These are phyloP conservation scores for Rhea pennata DNA, from an alignment of 2,113 vertebrate species.

Conservation along the genomic window DNA sequence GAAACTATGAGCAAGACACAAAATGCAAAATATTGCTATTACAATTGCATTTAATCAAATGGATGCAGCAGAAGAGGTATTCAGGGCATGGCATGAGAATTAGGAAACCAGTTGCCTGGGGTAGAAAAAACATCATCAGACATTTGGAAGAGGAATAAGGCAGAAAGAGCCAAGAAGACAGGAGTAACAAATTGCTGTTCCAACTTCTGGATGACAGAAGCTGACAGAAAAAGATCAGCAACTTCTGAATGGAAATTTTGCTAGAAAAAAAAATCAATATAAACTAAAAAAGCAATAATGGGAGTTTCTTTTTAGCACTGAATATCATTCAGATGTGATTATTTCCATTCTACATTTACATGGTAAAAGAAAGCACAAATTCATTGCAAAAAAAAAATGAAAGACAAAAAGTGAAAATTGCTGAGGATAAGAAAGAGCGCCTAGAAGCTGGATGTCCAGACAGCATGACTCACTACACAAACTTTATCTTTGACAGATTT, in stretches of 20 bases:
- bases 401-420: background rate
- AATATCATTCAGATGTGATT: background rate
- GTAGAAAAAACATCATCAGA: background rate
- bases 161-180: background rate
- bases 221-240: background rate
- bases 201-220: background rate
- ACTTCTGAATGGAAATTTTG: background rate
- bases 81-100: background rate
- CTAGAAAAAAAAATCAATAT: background rate
- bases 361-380: background rate
- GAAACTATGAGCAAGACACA: background rate
- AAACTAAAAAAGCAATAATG: background rate
- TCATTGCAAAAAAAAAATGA: background rate
- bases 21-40: background rate
- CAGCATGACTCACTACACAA: background rate
- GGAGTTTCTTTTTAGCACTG: background rate
- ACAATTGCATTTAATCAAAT: background rate
- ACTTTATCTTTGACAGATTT: constrained; percentile 11
- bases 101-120: background rate
- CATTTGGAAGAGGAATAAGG: background rate
- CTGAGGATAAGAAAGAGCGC: background rate
- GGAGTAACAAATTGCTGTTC: background rate
- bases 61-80: background rate
- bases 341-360: background rate
- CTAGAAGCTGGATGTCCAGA: constrained; percentile 1